Base-by-base conservation (phyloP, 2,113 vertebrate genomes). In the Tyrannus savana region DNA sequence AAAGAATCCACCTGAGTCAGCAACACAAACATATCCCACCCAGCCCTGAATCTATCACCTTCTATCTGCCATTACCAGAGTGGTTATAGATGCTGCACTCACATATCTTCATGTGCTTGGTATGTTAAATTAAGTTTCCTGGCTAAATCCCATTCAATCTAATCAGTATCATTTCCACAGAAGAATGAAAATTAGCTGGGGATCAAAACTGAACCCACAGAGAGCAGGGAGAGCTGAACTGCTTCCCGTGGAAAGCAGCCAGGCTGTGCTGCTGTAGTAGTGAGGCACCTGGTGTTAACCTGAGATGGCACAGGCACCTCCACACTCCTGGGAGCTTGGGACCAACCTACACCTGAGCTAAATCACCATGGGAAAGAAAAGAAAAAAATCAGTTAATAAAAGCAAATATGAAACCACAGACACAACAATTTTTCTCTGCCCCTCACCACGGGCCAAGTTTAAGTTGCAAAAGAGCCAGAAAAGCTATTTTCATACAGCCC, bases 1-100 rank as follows among this genome's bases (percentile, higher is more conserved):
- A 63, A 79, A 78, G 56, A 94, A 92, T 49, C 28, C 27, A 77
- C 74, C 84, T 63, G 73, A 86, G 86, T 80, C 78, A 63, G 66
- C 62, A 75, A 72, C 52, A 92, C 23, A 69, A 37, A 68, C 2
- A 7, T 35, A 81, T 75, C 63, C 39, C 86, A 94, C 39, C 52
- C 69, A 95, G 27, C 60, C 42, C 49, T 37, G 46, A 10, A 17
- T 60, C 71, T 63, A 78, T 63, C 60, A 47, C 56, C 22, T 46
- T 21, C 63, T 24, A 68, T 81, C 76, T 89, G 7, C 41, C 76
- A 58, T 77, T 47, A 55, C 19, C 76, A 89, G 60, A 79, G 47
- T 4, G 2, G 14, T 73, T 47, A 59, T 5, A 49, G 30, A 37
- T 66, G 72, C 64, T 87, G 60, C 25, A 37, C 33, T 79, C 44